Conservation (phyloP, 2,888 invertebrate genomes). For the Pseudococcus viburni region DNA sequence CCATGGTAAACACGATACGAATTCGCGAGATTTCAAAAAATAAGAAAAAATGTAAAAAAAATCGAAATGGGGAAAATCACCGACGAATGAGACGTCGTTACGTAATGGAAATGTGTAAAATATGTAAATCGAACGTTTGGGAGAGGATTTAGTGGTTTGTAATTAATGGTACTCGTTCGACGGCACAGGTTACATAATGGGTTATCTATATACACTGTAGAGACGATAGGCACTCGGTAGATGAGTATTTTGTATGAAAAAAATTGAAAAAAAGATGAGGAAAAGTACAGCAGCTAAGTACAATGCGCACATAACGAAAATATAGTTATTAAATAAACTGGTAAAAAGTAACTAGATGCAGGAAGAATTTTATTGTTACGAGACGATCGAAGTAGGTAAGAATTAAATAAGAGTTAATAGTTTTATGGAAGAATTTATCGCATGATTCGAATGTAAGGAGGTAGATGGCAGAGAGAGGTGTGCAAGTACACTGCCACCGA, state of each 20-base stretch:
- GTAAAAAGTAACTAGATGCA: neutral
- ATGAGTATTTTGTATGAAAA: neutral
- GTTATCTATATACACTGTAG: neutral
- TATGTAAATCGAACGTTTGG: conserved; percentile 40
- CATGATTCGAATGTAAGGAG: neutral
- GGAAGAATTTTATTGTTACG: conserved; percentile 27
- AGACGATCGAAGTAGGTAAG: conserved; percentile 22
- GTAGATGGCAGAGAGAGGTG: neutral
- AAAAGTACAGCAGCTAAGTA: neutral
- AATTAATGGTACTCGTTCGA: conserved; percentile 13
- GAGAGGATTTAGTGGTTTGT: conserved; percentile 45
- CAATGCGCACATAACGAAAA: neutral
- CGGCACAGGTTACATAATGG: neutral
- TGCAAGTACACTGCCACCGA: neutral
- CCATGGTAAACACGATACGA: neutral
- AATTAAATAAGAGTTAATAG: conserved; percentile 25
- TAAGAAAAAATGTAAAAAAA: neutral
- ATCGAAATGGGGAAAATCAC: neutral
- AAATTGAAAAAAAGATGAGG: neutral
- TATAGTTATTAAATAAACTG: neutral
- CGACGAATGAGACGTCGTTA: conserved; percentile 2
- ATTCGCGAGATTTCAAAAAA: neutral
- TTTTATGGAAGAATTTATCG: conserved; percentile 25
- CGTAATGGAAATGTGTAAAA: conserved; percentile 48
- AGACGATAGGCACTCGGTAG: neutral